Conservation (phyloP, 2,797 vertebrate genomes). For the Otolemur crassicaudatus region DNA sequence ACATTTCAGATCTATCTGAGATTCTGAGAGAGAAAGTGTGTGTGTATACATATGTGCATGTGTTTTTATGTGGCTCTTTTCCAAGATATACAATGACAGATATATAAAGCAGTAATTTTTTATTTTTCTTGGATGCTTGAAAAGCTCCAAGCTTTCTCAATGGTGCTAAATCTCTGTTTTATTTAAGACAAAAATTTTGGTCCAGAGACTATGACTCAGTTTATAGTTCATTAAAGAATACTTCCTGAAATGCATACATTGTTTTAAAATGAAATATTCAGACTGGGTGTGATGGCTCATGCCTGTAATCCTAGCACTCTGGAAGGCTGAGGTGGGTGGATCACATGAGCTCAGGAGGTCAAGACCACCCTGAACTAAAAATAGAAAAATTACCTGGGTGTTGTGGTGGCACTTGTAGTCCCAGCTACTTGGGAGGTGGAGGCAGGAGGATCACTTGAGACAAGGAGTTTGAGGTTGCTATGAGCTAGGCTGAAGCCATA, state of each 20-base stretch:
- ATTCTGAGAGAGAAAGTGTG: not conserved
- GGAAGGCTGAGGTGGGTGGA: too few relatives aligned
- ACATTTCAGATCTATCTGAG: not conserved
- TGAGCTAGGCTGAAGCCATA: too few relatives aligned
- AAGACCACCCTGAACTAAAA: too few relatives aligned
- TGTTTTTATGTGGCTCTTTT: not conserved
- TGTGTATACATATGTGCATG: not conserved
- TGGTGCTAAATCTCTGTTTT: not conserved
- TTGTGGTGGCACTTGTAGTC: too few relatives aligned
- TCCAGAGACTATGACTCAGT: not conserved
- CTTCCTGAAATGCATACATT: not conserved
- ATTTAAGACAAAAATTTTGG: not conserved
- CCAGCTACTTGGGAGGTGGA: too few relatives aligned
- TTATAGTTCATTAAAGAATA: not conserved
- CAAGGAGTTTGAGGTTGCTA: too few relatives aligned
- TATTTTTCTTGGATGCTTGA: not conserved
- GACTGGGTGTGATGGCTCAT: too few relatives aligned
- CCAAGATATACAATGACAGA: not conserved
- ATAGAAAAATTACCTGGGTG: too few relatives aligned
- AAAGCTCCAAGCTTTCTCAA: not conserved
- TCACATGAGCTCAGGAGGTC: too few relatives aligned
- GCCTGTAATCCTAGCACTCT: too few relatives aligned
- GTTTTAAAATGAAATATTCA: not conserved
- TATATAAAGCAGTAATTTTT: not conserved
- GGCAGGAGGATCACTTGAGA: too few relatives aligned